phyloP scores from a whole-genome alignment of 2,888 invertebrate genomes.

The Rhagonycha fulva region DNA sequence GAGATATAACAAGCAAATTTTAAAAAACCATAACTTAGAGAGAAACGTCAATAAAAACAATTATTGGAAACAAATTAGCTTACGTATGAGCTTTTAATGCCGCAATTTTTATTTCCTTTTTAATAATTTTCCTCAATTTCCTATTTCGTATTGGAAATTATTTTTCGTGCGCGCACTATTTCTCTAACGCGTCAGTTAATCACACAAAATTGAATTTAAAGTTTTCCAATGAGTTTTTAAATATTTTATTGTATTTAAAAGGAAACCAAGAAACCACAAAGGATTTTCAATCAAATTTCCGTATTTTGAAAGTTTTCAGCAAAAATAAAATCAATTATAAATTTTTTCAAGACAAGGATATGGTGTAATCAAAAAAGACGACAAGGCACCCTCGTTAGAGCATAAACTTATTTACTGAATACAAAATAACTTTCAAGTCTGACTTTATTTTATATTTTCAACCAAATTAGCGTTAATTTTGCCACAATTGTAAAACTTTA shows the following conservation, averaged over 20 bases:
- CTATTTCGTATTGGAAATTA: conserved; percentile 11
- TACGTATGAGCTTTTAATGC: conserved; percentile 30
- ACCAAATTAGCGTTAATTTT: not conserved
- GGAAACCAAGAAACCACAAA: conserved; percentile 20
- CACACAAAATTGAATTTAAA: not conserved
- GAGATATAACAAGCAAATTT: not conserved
- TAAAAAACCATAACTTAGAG: not conserved
- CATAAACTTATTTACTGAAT: conserved; percentile 8
- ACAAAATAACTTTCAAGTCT: not conserved
- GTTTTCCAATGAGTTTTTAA: conserved; percentile 27
- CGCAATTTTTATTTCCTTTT: conserved; percentile 28
- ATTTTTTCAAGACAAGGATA: conserved; percentile 13
- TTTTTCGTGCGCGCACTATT: not conserved
- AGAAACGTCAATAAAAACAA: not conserved
- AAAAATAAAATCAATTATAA: conserved; percentile 27
- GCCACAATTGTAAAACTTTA: not conserved
- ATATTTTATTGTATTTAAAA: conserved; percentile 33
- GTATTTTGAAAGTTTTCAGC: conserved; percentile 27
- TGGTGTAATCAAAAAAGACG: conserved; percentile 19
- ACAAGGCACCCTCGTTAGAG: conserved; percentile 12
- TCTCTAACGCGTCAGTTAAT: not conserved
- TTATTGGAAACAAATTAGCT: conserved; percentile 7
- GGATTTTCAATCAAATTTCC: conserved; percentile 32
- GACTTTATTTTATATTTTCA: not conserved
- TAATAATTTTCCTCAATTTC: conserved; percentile 13